Conservation (phyloP, 2,797 vertebrate genomes). For the Nyctalus aviator region DNA sequence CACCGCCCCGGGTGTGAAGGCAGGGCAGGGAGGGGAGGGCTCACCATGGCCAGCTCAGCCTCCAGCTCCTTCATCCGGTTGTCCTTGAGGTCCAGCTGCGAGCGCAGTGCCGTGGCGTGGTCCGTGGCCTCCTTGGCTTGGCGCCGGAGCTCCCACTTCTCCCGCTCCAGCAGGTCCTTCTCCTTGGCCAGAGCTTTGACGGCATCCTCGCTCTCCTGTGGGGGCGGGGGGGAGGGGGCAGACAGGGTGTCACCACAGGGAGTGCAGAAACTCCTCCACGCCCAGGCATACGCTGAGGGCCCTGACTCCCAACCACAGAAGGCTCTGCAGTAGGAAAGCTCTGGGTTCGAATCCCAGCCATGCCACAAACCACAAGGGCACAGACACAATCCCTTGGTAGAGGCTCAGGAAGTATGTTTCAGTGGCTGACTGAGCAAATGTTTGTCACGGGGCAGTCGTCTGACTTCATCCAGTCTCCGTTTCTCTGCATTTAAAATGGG, state of each 20-base stretch:
- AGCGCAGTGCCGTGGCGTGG: conserved; percentile 93
- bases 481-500: neutral
- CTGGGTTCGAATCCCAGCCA: neutral
- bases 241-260: neutral
- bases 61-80: conserved; percentile 99
- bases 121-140: conserved; percentile 98
- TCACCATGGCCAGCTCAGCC: conserved; percentile 98
- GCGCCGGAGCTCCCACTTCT: conserved; percentile 97
- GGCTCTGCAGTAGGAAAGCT: neutral
- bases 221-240: neutral
- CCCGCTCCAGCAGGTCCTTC: conserved; percentile 96
- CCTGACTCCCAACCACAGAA: neutral
- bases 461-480: neutral
- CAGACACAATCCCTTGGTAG: neutral
- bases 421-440: accelerated
- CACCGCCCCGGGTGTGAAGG: accelerated
- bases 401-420: neutral
- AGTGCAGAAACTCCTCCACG: neutral
- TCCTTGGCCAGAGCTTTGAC: conserved; percentile 97
- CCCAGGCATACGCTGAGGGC: no score
- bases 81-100: conserved; percentile 98
- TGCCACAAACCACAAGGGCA: neutral
- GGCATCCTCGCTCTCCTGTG: conserved; percentile 96
- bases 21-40: neutral
- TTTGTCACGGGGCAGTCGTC: neutral